A percentile compares a stretch with the other conserved stretches of the same genome.
Conservation (phyloP, 2,113 vertebrate species). For the Cynocephalus volans region DNA sequence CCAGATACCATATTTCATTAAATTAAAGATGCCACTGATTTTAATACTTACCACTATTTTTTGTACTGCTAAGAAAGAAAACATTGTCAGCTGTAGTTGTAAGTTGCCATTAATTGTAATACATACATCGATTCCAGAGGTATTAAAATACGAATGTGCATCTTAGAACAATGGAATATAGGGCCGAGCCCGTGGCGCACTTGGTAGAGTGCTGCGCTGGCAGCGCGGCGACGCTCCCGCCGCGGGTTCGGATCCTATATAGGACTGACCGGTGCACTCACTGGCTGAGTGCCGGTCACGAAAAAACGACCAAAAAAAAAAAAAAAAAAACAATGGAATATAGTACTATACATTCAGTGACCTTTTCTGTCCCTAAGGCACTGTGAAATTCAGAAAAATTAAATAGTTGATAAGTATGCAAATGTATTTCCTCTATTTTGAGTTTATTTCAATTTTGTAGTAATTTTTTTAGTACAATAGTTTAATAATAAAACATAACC, state of each 20-base stretch:
- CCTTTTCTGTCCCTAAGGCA: background rate
- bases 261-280: no score
- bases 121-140: background rate
- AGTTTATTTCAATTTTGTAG: conserved; percentile 46
- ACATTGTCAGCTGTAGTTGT: background rate
- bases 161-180: conserved; percentile 43
- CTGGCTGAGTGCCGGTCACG: no score
- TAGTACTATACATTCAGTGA: conserved; percentile 33
- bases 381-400: conserved; percentile 40
- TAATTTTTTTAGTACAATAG: conserved; percentile 1
- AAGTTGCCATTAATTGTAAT: background rate
- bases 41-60: conserved; percentile 32
- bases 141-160: conserved; percentile 25
- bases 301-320: no score
- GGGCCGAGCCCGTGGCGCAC: no score
- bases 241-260: no score
- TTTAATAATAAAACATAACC: background rate
- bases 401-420: background rate
- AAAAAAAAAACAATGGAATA: conserved; percentile 39
- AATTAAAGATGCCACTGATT: background rate
- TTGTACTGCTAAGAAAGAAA: conserved; percentile 44
- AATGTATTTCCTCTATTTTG: conserved; percentile 45
- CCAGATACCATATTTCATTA: conserved; percentile 55
- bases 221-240: no score
- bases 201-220: no score